phyloP scores from a whole-genome alignment of 2,888 invertebrate species.

The Hipparchia sbordonii region DNA sequence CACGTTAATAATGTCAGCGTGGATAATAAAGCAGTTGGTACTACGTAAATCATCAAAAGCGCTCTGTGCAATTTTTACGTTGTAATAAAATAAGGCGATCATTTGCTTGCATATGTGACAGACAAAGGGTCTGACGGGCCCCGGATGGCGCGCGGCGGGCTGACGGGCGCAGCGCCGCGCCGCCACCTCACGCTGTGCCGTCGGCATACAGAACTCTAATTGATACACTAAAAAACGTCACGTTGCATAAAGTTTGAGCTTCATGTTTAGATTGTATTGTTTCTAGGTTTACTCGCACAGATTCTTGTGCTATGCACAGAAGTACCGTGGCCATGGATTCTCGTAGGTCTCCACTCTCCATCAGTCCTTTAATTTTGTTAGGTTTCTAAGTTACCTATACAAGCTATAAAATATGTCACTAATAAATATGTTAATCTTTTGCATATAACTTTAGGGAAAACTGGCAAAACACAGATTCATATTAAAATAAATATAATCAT shows the following conservation, averaged over 20 bases:
- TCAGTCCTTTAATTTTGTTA: too few relatives aligned
- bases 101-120: conserved; percentile 62
- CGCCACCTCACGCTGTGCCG: conserved; percentile 67
- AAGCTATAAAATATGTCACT: too few relatives aligned
- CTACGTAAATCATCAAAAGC: not conserved
- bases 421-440: too few relatives aligned
- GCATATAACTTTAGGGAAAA: too few relatives aligned
- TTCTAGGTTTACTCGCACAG: not conserved
- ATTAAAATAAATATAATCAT: too few relatives aligned
- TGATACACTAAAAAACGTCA: conserved; percentile 79
- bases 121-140: conserved; percentile 49
- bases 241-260: conserved; percentile 51
- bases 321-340: too few relatives aligned
- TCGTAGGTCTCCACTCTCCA: too few relatives aligned
- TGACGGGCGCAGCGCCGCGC: conserved; percentile 52
- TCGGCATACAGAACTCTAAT: conserved; percentile 78
- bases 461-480: too few relatives aligned
- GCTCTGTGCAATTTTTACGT: conserved; percentile 25
- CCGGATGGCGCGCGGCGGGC: conserved; percentile 38
- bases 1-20: too few relatives aligned
- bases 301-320: too few relatives aligned
- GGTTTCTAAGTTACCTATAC: too few relatives aligned
- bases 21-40: not conserved
- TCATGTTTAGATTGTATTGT: not conserved
- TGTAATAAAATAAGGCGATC: conserved; percentile 58